These are phyloP conservation scores for Molanna angustata DNA, from an alignment of 2,888 invertebrate genomes.

Conservation along the genomic window DNA sequence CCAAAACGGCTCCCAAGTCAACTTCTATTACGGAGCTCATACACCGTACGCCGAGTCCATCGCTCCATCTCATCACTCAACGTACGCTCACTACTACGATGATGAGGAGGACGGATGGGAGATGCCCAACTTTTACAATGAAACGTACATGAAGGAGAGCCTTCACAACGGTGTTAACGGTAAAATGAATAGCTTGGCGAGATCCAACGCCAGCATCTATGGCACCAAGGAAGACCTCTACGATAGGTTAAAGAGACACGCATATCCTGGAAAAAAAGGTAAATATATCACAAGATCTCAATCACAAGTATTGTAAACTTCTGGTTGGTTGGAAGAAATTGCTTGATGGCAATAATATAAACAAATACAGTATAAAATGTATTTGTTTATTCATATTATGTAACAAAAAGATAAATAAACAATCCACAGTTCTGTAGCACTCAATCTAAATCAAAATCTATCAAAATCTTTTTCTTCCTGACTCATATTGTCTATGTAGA, in stretches of 20 bases:
- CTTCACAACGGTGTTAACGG: constrained; percentile 81
- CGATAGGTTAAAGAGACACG: constrained; percentile 92
- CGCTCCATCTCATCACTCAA: constrained; percentile 92
- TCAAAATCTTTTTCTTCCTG: too few species aligned
- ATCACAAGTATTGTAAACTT: too few species aligned
- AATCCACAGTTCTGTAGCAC: too few species aligned
- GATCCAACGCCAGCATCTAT: constrained; percentile 91
- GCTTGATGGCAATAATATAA: too few species aligned
- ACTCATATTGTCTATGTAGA: too few species aligned
- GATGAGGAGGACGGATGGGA: constrained; percentile 97
- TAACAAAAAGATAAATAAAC: too few species aligned
- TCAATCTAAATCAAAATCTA: too few species aligned
- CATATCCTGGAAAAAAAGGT: constrained; percentile 95
- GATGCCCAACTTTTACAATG: constrained; percentile 96
- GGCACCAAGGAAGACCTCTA: constrained; percentile 95
- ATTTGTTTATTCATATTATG: too few species aligned
- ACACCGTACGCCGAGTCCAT: constrained; percentile 94
- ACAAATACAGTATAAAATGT: too few species aligned
- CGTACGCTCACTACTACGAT: constrained; percentile 93
- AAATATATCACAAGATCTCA: too few species aligned
- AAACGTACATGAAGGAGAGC: constrained; percentile 94
- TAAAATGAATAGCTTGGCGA: constrained; percentile 89
- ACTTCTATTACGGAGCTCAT: constrained; percentile 94
- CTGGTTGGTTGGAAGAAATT: too few species aligned
- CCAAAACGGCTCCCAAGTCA: constrained; percentile 90